phyloP scores from a whole-genome alignment of 1,140 invertebrate species.

The Zaprionus ghesquierei region DNA sequence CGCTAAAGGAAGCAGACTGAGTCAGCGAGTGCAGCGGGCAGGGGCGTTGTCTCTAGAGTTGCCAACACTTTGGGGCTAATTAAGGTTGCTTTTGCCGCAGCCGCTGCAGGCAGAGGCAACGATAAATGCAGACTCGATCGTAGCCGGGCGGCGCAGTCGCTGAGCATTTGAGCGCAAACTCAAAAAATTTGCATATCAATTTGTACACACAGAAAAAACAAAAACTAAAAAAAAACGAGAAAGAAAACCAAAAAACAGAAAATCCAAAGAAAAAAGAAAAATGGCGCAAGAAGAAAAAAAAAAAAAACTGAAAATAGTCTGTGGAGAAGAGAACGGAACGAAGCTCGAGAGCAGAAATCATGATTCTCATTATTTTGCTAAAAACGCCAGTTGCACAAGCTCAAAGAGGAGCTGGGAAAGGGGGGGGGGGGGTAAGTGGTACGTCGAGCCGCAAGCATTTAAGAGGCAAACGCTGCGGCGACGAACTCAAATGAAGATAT shows the following conservation, averaged over 20 bases:
- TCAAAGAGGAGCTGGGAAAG: not conserved
- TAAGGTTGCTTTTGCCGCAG: slow-evolving; percentile 50
- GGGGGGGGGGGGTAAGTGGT: not conserved
- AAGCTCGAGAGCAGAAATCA: slow-evolving; percentile 66
- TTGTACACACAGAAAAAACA: slow-evolving; percentile 63
- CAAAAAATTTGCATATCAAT: slow-evolving; percentile 82
- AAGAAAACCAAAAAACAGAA: slow-evolving; percentile 52
- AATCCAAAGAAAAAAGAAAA: slow-evolving; percentile 43
- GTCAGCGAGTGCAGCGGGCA: slow-evolving; percentile 7
- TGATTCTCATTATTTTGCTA: slow-evolving; percentile 82
- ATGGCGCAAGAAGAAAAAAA: too few relatives aligned
- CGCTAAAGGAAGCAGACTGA: too few relatives aligned
- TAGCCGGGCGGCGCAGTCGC: not conserved
- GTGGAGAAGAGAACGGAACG: slow-evolving; percentile 28
- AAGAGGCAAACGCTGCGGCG: slow-evolving; percentile 68
- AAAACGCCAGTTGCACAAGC: slow-evolving; percentile 54
- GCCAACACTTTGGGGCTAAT: slow-evolving; percentile 70
- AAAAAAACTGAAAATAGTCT: slow-evolving; percentile 64
- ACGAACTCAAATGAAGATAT: slow-evolving; percentile 82
- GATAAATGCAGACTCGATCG: slow-evolving; percentile 33
- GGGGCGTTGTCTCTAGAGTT: not conserved
- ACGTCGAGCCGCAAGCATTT: too few relatives aligned
- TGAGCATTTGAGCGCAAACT: slow-evolving; percentile 26
- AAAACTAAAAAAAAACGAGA: slow-evolving; percentile 4
- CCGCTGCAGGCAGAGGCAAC: slow-evolving; percentile 9